These are phyloP conservation scores for Sebastes elongatus DNA, from an alignment of 2,797 vertebrate species.

Conservation along the genomic window DNA sequence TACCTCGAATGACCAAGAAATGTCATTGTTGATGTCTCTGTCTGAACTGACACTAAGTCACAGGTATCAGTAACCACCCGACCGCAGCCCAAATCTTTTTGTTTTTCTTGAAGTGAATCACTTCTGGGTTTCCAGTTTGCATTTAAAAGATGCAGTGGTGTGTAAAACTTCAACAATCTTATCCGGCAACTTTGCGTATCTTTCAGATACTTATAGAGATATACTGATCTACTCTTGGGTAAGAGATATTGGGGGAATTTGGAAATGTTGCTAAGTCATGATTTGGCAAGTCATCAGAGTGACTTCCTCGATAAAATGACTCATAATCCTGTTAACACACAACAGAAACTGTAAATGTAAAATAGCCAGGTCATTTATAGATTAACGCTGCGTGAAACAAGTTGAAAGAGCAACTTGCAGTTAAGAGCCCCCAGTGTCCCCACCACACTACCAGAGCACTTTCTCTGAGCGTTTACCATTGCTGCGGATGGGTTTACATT, in stretches of 20 bases:
- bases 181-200: background rate
- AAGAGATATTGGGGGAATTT: background rate
- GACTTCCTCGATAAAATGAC: background rate
- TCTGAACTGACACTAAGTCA: background rate
- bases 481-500: background rate
- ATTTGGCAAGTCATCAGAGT: background rate
- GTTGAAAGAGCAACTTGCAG: background rate
- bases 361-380: background rate
- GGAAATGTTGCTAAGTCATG: background rate
- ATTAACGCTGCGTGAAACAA: background rate
- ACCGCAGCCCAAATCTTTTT: background rate
- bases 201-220: background rate
- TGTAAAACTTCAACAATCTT: background rate
- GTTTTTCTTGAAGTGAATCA: background rate
- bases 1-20: background rate
- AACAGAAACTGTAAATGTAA: background rate
- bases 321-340: background rate
- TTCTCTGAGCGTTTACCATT: background rate
- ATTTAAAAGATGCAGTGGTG: background rate
- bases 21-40: background rate
- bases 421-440: background rate
- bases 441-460: too few relatives aligned
- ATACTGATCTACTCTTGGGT: background rate
- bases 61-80: background rate
- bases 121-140: background rate